A percentile compares a stretch with the other conserved stretches of the same genome.
Evolutionary conservation across 2,113 vertebrate species (phyloP).

Genomic region (Cyanoliseus patagonus): DNA sequence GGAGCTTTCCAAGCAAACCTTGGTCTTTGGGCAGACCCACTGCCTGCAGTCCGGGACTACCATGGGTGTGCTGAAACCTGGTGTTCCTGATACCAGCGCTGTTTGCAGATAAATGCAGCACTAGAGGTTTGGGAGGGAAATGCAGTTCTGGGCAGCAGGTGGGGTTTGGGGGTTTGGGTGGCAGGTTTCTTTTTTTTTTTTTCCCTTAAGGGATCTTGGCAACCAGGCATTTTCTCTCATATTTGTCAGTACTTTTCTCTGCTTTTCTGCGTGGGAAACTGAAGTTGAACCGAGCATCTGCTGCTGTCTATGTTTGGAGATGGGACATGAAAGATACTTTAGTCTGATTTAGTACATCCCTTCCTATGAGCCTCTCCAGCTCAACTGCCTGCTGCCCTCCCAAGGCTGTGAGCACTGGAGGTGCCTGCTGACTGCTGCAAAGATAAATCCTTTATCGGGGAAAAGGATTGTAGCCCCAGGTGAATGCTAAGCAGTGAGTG

Average conservation of each 20-base stretch:
- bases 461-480: neutral
- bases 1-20: neutral
- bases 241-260: constrained; percentile 45
- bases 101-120: neutral
- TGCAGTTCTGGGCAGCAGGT: neutral
- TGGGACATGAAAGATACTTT: neutral
- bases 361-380: neutral
- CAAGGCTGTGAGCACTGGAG: fast-evolving
- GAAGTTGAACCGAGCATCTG: constrained; percentile 49
- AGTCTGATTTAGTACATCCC: neutral
- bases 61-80: neutral
- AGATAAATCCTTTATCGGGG: neutral
- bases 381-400: neutral
- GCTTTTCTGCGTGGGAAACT: constrained; percentile 42
- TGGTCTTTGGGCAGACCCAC: neutral
- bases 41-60: fast-evolving
- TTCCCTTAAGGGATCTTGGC: neutral
- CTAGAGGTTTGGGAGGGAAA: neutral
- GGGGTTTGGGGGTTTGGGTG: neutral
- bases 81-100: neutral
- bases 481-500: neutral
- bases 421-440: neutral
- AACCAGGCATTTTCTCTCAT: constrained; percentile 16
- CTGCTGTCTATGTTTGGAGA: constrained; percentile 52
- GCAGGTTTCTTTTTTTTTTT: neutral